These are phyloP conservation scores for Neoscelio sp. DNA, from an alignment of 2,888 invertebrate species.

Conservation along the genomic window DNA sequence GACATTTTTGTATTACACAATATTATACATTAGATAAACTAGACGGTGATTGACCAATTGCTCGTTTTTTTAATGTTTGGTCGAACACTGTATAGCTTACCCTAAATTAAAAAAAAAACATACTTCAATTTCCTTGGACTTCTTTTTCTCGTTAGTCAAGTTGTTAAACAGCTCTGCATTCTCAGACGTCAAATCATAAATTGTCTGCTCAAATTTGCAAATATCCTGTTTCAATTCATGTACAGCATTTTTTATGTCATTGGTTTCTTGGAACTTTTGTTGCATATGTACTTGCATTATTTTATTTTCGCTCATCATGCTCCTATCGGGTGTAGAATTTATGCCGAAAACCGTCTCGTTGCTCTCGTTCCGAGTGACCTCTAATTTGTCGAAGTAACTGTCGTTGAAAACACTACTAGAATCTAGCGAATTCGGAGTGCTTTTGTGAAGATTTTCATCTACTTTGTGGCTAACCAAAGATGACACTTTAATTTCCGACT, in stretches of 20 bases:
- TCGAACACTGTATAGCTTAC: no score
- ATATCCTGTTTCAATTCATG: constrained; percentile 75
- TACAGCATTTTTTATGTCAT: constrained; percentile 76
- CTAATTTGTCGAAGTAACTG: constrained; percentile 75
- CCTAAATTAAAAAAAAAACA: constrained; percentile 10
- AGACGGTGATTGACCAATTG: no score
- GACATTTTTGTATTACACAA: no score
- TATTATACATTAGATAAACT: no score
- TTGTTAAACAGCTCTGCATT: constrained; percentile 76
- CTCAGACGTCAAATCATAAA: constrained; percentile 75
- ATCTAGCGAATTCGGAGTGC: constrained; percentile 49
- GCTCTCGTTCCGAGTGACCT: constrained; percentile 60
- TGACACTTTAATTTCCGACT: background rate
- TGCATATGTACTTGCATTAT: constrained; percentile 71
- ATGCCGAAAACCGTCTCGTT: constrained; percentile 13
- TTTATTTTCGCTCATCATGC: constrained; percentile 73
- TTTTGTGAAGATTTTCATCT: constrained; percentile 27
- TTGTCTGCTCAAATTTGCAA: constrained; percentile 74
- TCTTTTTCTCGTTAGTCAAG: constrained; percentile 72
- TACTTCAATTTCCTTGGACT: constrained; percentile 64
- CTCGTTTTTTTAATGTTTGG: no score
- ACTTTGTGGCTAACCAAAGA: background rate
- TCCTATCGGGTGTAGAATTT: constrained; percentile 57
- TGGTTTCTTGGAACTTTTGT: constrained; percentile 73
- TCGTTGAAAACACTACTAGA: constrained; percentile 74